Base-by-base conservation (phyloP, 1,140 invertebrate species). In the Drosophila trapezifrons region DNA sequence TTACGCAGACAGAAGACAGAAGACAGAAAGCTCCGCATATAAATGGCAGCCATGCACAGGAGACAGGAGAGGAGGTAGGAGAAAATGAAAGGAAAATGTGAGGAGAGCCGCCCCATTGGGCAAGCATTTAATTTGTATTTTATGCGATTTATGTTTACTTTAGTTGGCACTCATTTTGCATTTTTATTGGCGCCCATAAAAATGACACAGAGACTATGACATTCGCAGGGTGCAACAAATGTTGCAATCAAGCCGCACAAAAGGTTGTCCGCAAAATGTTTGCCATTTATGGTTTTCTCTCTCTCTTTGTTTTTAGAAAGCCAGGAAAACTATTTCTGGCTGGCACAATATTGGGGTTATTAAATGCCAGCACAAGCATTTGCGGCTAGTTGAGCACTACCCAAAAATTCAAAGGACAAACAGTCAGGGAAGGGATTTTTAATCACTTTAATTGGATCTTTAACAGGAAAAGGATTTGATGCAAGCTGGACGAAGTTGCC, bases 101-200 rank as follows among this genome's bases (percentile, higher is more conserved):
- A 25, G 38, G 56, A 62, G 22, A 52, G 38, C 22, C 46, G 47
- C 47, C 57, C 58, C 77, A 78, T 75, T 72, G 81, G 63, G 70
- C 78, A 86, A 70, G 83, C 85, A 89, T 84, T 89, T 89, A 80
- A 80, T 89, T 89, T 89, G 85, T 78, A 84, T 84, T 80, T 89
- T 65, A 89, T 89, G 80, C 84, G 73, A 84, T 89, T 80, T 83
- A 78, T 89, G 84, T 80, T 79, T 79, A 79, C 77, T 79, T 79
- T 78, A 78, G 76, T 67, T 73, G 76, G 69, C 69, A 65, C 62
- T 78, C 80, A 74, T 72, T 82, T 81, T 76, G 65, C 70, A 81
- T 86, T 86, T 86, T 82, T 87, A 79, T 79, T 70, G 57, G 71
- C 51, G 56, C 35, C 43, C 66, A 84, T 69, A 76, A 84, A 84